These are phyloP conservation scores for Ooceraea biroi DNA, from an alignment of 1,140 invertebrate genomes.

Conservation along the genomic window DNA sequence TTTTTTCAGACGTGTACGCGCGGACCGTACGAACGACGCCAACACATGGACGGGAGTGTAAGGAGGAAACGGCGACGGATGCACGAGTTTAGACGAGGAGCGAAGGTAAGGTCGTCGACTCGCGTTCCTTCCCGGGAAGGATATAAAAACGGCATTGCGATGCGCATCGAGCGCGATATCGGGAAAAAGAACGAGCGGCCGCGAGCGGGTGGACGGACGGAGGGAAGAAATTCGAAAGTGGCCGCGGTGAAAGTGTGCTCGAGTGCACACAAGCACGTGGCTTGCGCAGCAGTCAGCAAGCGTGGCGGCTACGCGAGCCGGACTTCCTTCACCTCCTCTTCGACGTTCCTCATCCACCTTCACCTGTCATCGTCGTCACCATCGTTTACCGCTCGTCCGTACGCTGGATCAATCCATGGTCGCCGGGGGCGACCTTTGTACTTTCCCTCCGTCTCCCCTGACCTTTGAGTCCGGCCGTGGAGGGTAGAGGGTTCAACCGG, in stretches of 20 bases:
- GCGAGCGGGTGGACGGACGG: slow-evolving; percentile 17
- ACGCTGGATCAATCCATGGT: background rate
- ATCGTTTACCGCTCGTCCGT: too few species aligned
- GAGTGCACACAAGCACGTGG: slow-evolving; percentile 73
- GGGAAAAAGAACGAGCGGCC: background rate
- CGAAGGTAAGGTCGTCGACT: slow-evolving; percentile 61
- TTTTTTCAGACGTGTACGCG: slow-evolving; percentile 35
- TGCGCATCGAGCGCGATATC: background rate
- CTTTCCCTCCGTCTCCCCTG: slow-evolving; percentile 59
- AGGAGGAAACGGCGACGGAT: background rate
- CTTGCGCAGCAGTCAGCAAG: slow-evolving; percentile 61
- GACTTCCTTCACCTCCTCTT: slow-evolving; percentile 51
- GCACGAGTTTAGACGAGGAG: slow-evolving; percentile 20
- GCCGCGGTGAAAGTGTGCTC: slow-evolving; percentile 81
- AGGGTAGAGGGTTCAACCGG: slow-evolving; percentile 60
- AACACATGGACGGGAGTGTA: background rate
- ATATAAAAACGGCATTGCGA: background rate
- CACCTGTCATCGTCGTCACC: slow-evolving; percentile 38
- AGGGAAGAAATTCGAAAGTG: slow-evolving; percentile 84
- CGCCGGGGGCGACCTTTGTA: slow-evolving; percentile 70
- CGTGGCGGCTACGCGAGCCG: slow-evolving; percentile 59
- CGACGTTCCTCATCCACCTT: slow-evolving; percentile 49
- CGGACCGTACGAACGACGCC: slow-evolving; percentile 12
- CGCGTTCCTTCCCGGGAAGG: background rate
- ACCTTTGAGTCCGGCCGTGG: slow-evolving; percentile 57